phyloP scores from a whole-genome alignment of 2,888 invertebrate species.

The Polyommatus iphigenia region DNA sequence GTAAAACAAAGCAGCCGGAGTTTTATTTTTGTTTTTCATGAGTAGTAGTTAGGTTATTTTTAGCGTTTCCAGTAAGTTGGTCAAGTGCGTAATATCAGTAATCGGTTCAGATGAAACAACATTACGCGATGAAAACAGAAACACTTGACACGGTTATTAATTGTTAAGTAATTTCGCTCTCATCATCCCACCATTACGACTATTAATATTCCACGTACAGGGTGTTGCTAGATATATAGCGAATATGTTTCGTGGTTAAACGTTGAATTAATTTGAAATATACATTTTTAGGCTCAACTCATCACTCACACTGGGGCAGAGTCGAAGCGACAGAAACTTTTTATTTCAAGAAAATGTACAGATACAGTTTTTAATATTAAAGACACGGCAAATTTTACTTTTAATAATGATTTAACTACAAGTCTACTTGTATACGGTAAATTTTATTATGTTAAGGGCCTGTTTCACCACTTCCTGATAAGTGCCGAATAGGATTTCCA shows the following conservation, averaged over 20 bases:
- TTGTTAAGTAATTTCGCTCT: background rate
- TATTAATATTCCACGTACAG: conserved; percentile 8
- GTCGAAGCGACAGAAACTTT: too few relatives aligned
- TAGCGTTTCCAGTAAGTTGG: background rate
- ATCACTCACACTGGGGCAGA: too few relatives aligned
- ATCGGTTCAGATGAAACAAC: background rate
- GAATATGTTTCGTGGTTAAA: background rate
- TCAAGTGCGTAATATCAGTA: background rate
- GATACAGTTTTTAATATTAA: background rate
- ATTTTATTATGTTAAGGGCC: too few relatives aligned
- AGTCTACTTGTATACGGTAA: too few relatives aligned
- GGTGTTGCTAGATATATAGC: background rate
- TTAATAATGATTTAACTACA: background rate
- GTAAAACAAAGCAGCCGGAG: background rate
- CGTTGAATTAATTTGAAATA: too few relatives aligned
- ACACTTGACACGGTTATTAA: conserved; percentile 7
- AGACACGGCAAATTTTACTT: background rate
- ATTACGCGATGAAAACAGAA: background rate
- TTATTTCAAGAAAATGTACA: too few relatives aligned
- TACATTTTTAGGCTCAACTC: too few relatives aligned
- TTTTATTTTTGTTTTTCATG: background rate
- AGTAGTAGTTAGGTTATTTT: background rate
- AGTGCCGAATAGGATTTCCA: too few relatives aligned
- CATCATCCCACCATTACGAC: conserved; percentile 4
- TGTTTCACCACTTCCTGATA: too few relatives aligned